phyloP scores from a whole-genome alignment of 2,113 vertebrate species.

The Apodemus sylvaticus region DNA sequence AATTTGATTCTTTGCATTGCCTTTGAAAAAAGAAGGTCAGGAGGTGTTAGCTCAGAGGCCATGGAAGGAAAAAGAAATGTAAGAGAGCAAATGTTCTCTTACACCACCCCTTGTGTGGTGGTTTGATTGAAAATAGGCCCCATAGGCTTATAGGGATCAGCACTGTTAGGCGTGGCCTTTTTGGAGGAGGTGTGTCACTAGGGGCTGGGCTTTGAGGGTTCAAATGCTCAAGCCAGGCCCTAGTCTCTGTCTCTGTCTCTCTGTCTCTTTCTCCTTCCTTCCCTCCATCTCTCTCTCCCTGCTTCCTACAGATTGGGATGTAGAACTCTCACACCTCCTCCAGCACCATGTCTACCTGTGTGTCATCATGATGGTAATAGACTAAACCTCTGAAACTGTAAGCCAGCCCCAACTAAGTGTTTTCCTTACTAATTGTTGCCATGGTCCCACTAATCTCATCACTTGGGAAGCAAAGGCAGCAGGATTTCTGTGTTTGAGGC shows the following conservation, averaged over 20 bases:
- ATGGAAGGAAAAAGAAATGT: neutral
- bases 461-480: neutral
- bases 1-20: neutral
- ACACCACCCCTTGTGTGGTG: neutral
- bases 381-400: neutral
- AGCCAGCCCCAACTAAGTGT: neutral
- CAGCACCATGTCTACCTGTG: neutral
- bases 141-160: neutral
- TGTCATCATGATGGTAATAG: neutral
- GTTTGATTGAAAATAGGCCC: neutral
- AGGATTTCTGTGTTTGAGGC: neutral
- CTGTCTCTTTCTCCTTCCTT: too few relatives aligned
- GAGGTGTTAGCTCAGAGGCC: neutral
- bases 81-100: neutral
- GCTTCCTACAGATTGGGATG: neutral
- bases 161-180: neutral
- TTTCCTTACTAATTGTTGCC: neutral
- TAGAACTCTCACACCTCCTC: neutral
- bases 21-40: neutral
- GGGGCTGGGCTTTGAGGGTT: neutral
- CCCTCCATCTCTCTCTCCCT: neutral
- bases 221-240: neutral
- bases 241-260: too few relatives aligned
- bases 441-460: neutral
- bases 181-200: neutral